phyloP scores from a whole-genome alignment of 2,888 invertebrate genomes.

The Idaea straminata region DNA sequence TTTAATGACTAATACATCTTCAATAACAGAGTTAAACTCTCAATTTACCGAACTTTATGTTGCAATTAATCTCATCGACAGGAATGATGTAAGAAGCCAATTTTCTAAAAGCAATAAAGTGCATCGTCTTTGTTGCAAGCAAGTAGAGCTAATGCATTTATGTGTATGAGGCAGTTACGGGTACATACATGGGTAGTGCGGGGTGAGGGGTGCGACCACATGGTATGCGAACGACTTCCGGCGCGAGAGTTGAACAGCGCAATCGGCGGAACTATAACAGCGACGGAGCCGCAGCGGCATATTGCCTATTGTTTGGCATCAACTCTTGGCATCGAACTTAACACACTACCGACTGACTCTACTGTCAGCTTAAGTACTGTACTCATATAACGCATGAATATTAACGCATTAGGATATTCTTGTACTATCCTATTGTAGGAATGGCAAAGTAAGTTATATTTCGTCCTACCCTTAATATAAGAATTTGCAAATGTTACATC shows the following conservation, averaged over 20 bases:
- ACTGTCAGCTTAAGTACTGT: conserved; percentile 69
- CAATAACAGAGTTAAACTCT: conserved; percentile 7
- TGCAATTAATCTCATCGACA: conserved; percentile 30
- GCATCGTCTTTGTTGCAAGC: conserved; percentile 22
- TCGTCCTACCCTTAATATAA: not conserved
- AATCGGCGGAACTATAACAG: conserved; percentile 62
- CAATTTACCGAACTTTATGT: conserved; percentile 20
- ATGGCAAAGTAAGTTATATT: not conserved
- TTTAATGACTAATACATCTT: not conserved
- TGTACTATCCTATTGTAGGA: not conserved
- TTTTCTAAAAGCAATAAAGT: conserved; percentile 41
- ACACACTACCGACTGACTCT: conserved; percentile 49
- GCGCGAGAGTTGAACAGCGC: conserved; percentile 54
- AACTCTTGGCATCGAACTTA: conserved; percentile 73
- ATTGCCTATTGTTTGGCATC: conserved; percentile 78
- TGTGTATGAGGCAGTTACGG: conserved; percentile 2
- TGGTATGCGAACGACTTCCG: conserved; percentile 61
- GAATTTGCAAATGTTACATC: not conserved
- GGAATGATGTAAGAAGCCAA: conserved; percentile 34
- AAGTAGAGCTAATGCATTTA: conserved; percentile 5
- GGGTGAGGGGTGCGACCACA: conserved; percentile 27
- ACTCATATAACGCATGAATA: conserved; percentile 67
- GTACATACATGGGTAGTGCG: not conserved
- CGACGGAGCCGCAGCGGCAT: conserved; percentile 53
- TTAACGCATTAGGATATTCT: conserved; percentile 42